A percentile compares a stretch with the other conserved stretches of the same genome.
These are phyloP conservation scores for Galaxea fascicularis DNA, from an alignment of 92 coral and sea anemone genomes.

Conservation along the genomic window DNA sequence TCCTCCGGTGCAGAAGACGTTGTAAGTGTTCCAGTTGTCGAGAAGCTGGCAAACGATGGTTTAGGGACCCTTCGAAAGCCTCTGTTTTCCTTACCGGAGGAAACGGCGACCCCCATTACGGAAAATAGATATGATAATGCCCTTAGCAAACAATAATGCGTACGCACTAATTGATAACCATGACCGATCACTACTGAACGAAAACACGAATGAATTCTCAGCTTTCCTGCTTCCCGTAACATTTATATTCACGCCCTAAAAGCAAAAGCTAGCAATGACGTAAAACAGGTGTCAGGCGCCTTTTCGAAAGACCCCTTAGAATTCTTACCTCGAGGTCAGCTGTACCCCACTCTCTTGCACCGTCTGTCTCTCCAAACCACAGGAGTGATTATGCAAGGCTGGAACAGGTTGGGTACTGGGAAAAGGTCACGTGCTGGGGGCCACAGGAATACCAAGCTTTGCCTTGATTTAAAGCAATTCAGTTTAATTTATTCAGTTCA, in stretches of 20 bases:
- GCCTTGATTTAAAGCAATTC: too few relatives aligned
- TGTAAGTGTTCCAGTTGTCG: slow-evolving; percentile 80
- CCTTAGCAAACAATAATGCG: slow-evolving; percentile 7
- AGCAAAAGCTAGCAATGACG: not conserved
- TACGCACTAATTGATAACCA: not conserved
- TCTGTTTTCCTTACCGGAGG: slow-evolving; percentile 45
- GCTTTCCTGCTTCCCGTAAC: not conserved
- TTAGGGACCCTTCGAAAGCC: slow-evolving; percentile 32
- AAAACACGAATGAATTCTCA: not conserved
- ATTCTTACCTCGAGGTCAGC: not conserved
- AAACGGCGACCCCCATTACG: slow-evolving; percentile 84
- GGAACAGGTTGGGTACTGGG: not conserved
- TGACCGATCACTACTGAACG: not conserved
- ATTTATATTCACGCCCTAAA: not conserved
- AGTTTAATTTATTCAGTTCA: too few relatives aligned
- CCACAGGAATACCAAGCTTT: not conserved
- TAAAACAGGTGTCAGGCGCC: slow-evolving; percentile 7
- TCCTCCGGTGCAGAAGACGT: slow-evolving; percentile 23
- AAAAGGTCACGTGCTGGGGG: not conserved
- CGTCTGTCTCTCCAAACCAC: not conserved
- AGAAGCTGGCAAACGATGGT: slow-evolving; percentile 79
- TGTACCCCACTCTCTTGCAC: not conserved
- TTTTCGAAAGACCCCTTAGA: not conserved
- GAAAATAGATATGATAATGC: slow-evolving; percentile 17
- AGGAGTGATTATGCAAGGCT: too few relatives aligned